Base-by-base conservation (phyloP, 1,140 invertebrate genomes). In the Thalassaphorura encarpata region DNA sequence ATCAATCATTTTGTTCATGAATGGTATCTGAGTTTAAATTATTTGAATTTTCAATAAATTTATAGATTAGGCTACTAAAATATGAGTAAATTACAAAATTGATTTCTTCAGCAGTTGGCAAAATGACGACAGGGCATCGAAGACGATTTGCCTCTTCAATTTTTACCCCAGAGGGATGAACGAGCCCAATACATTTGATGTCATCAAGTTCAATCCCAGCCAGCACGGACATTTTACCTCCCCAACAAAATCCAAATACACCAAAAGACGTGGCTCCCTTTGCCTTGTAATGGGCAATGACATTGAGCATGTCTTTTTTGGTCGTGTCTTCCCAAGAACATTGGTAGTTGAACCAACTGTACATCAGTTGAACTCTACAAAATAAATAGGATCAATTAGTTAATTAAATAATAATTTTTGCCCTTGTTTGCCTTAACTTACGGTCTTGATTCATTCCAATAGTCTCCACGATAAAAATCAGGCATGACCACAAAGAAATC, bases 161-260 rank as follows among this genome's bases (percentile, higher is more conserved):
- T 21, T 29, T 36, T 2, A 55, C 27, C 16, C 50, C 49, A 3
- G 62, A 43, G n/a, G 62, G 62, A 49, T 63, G 58, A 36, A 63
- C 50, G 0, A 60, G 21, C 8, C 50, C 62, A n/a, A 52, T 41
- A 5, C 45, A 58, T 23, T 52, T 46, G 2, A 63, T 52, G 3
- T 52, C 58, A 0, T 2, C 19, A 21, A 61, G 0, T 52, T 63
- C 46, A 6, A 31, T 26, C 18, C 51, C 41, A 2, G 58, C 62
- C 13, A 29, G 1, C n/a, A 43, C 31, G 0, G 58, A 21, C 16
- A 60, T 57, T 29, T 55, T 54, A 18, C 54, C 58, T 18, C 62
- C 62, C 55, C 55, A 60, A 45, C 58, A 60, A n/a, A 63, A 57
- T 48, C 62, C 62, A 45, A 50, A 63, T n/a, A 63, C 54, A 11